These are phyloP conservation scores for Hucho hucho DNA, from an alignment of 2,113 vertebrate species.

Conservation along the genomic window DNA sequence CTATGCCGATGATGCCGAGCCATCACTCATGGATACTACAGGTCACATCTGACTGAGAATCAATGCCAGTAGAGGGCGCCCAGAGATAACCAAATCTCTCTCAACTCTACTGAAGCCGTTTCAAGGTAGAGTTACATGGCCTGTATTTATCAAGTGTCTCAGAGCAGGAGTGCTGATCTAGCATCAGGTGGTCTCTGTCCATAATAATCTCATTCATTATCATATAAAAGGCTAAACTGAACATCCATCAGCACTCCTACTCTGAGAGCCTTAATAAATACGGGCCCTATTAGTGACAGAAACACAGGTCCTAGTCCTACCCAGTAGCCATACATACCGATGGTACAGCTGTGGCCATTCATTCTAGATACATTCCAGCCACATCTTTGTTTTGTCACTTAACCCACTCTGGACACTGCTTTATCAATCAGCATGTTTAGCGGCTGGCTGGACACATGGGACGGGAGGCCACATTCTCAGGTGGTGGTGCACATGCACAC, in stretches of 20 bases:
- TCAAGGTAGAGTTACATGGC: background rate
- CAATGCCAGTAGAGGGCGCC: no score
- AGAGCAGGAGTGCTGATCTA: no score
- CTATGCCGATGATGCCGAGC: no score
- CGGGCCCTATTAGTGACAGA: no score
- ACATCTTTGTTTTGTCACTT: constrained; percentile 4
- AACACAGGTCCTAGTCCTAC: background rate
- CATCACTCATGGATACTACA: no score
- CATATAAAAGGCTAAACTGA: no score
- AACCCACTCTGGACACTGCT: constrained; percentile 6
- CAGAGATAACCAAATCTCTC: no score
- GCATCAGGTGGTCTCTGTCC: no score
- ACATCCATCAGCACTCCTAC: no score
- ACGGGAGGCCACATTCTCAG: constrained; percentile 19
- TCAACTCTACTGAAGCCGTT: no score
- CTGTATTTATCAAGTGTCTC: background rate
- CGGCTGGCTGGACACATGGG: background rate
- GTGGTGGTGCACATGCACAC: background rate
- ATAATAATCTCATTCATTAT: background rate
- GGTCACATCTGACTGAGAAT: no score
- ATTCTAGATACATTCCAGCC: background rate
- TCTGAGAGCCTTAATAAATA: no score
- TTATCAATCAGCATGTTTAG: constrained; percentile 34
- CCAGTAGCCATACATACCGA: background rate
- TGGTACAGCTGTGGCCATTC: background rate